These are phyloP conservation scores for crab-eating macaque (Macaca fascicularis) DNA, from an alignment of 2,113 vertebrate species.

Conservation along the genomic window DNA sequence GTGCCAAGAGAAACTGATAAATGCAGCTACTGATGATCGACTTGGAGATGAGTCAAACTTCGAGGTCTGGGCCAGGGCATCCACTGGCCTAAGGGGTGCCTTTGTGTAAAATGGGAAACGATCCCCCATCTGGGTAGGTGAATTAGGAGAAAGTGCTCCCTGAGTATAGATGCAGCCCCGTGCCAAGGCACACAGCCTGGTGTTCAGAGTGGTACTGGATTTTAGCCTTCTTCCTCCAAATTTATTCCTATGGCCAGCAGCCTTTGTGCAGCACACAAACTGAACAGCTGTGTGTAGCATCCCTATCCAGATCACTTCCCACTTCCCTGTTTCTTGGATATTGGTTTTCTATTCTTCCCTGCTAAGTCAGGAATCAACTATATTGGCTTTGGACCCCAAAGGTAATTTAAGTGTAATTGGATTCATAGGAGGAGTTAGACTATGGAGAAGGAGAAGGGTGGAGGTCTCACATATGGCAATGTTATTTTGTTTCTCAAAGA, in stretches of 20 bases:
- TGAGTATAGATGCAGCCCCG: neutral
- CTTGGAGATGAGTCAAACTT: slow-evolving; percentile 6
- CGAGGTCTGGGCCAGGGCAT: neutral
- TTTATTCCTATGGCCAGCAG: neutral
- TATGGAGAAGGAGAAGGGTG: neutral
- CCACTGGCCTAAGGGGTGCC: neutral
- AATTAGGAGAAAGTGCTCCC: neutral
- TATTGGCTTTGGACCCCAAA: neutral
- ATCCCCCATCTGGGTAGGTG: neutral
- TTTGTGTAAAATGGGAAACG: neutral
- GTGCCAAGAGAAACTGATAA: slow-evolving; percentile 64
- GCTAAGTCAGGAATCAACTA: neutral
- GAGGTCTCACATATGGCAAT: neutral
- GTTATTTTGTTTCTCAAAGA: neutral
- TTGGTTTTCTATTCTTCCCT: slow-evolving; percentile 8
- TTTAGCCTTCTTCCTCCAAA: neutral
- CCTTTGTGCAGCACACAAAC: neutral
- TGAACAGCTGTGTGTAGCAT: neutral
- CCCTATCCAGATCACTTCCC: neutral
- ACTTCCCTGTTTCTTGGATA: neutral
- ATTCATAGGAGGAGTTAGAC: neutral
- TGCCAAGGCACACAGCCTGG: neutral
- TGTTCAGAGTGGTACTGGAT: neutral
- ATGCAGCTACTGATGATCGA: slow-evolving; percentile 48
- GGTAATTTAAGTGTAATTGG: neutral